phyloP scores from a whole-genome alignment of 2,888 invertebrate genomes.

The Cryptosula pallasiana region DNA sequence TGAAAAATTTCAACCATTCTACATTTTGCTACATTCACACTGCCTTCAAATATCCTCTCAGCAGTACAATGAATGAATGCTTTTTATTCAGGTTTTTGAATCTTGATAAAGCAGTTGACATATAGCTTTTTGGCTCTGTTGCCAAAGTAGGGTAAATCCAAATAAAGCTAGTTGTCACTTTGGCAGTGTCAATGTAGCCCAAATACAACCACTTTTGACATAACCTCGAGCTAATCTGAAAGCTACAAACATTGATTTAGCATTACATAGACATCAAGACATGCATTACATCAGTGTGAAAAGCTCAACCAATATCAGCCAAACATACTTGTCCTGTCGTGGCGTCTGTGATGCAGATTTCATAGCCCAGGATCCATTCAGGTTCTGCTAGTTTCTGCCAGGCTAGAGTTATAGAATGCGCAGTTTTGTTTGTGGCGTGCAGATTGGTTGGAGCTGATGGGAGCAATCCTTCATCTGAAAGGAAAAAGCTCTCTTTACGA shows the following conservation, averaged over 20 bases:
- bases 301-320: too few relatives aligned
- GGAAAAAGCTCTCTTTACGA: too few relatives aligned
- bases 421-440: slow-evolving; percentile 60
- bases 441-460: slow-evolving; percentile 92
- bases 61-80: too few relatives aligned
- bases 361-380: slow-evolving; percentile 75
- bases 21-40: too few relatives aligned
- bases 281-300: too few relatives aligned
- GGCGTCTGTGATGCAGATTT: slow-evolving; percentile 81
- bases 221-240: neutral
- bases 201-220: neutral
- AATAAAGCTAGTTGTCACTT: neutral
- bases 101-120: too few relatives aligned
- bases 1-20: too few relatives aligned
- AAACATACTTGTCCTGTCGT: slow-evolving; percentile 35
- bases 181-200: neutral
- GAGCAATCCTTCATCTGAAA: slow-evolving; percentile 55
- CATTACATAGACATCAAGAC: too few relatives aligned
- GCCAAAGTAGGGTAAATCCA: neutral
- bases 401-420: slow-evolving; percentile 57
- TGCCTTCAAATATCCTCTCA: too few relatives aligned
- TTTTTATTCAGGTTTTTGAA: too few relatives aligned
- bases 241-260: neutral
- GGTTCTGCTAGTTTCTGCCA: slow-evolving; percentile 81
- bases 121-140: too few relatives aligned